A percentile compares a stretch with the other conserved stretches of the same genome.
Evolutionary conservation across 2,888 invertebrate species (phyloP).

Genomic region (Marronus borbonicus): DNA sequence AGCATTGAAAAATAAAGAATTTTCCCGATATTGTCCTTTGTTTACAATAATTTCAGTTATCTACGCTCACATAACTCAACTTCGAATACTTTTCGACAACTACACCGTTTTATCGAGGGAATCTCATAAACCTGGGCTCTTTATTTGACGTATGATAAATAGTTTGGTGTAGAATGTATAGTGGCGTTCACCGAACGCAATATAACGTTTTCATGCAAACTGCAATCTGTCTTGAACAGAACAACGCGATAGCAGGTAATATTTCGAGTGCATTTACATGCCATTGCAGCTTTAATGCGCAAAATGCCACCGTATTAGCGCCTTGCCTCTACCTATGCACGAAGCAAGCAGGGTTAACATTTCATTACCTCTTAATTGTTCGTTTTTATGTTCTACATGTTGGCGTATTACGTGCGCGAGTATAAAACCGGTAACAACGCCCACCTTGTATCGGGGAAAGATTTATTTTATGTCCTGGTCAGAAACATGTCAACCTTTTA

Average conservation of each 20-base stretch:
- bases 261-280: conserved; percentile 26
- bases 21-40: too few relatives aligned
- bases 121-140: background rate
- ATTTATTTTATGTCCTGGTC: conserved; percentile 37
- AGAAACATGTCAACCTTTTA: conserved; percentile 45
- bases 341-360: conserved; percentile 24
- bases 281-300: background rate
- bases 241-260: background rate
- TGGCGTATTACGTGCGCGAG: background rate
- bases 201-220: conserved; percentile 6
- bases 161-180: background rate
- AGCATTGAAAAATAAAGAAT: too few relatives aligned
- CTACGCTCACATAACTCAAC: too few relatives aligned
- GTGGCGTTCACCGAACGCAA: background rate
- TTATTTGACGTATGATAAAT: conserved; percentile 2
- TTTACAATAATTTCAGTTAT: too few relatives aligned
- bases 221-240: conserved; percentile 6
- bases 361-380: conserved; percentile 36
- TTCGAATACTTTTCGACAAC: too few relatives aligned
- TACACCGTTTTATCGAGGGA: too few relatives aligned
- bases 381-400: conserved; percentile 8
- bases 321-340: background rate
- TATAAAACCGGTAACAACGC: conserved; percentile 27
- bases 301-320: background rate
- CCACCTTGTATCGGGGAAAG: conserved; percentile 42